Percentiles rank a stretch among this genome's conserved stretches.
Conservation (phyloP, 1,140 invertebrate genomes). For the Leptonema lineaticorne region DNA sequence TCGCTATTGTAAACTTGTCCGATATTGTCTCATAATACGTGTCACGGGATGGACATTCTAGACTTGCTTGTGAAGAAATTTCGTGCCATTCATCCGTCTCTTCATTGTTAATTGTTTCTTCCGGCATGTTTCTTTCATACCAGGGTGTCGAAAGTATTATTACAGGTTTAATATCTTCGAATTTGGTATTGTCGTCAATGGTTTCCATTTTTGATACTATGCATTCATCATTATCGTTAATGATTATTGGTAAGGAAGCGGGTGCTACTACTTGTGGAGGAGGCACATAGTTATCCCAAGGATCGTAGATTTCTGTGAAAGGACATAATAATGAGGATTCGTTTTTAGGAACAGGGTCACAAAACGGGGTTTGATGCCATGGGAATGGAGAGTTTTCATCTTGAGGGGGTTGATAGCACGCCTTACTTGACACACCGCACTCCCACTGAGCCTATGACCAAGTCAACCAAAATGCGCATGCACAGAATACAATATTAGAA, state of each 20-base stretch:
- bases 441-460: conserved; percentile 34
- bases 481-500: conserved; percentile 42
- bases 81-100: conserved; percentile 15
- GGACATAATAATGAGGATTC: background rate
- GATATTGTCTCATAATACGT: conserved; percentile 31
- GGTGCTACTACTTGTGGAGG: conserved; percentile 12
- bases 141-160: conserved; percentile 3
- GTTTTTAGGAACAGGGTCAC: conserved; percentile 35
- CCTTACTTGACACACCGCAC: conserved; percentile 30
- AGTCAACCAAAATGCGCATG: conserved; percentile 40
- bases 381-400: conserved; percentile 53
- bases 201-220: conserved; percentile 20
- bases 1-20: background rate
- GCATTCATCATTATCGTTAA: conserved; percentile 43
- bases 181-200: conserved; percentile 29
- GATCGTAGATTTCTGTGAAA: conserved; percentile 57
- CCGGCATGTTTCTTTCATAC: conserved; percentile 28
- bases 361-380: conserved; percentile 50
- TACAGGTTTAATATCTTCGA: too few relatives aligned
- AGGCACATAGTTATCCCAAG: conserved; percentile 58
- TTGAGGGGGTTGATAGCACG: conserved; percentile 37
- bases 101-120: background rate
- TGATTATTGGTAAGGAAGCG: conserved; percentile 41
- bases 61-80: background rate
- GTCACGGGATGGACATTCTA: conserved; percentile 22